A percentile compares a stretch with the other conserved stretches of the same genome.
These are phyloP conservation scores for Sorex fumeus DNA, from an alignment of 2,113 vertebrate species.

Conservation along the genomic window DNA sequence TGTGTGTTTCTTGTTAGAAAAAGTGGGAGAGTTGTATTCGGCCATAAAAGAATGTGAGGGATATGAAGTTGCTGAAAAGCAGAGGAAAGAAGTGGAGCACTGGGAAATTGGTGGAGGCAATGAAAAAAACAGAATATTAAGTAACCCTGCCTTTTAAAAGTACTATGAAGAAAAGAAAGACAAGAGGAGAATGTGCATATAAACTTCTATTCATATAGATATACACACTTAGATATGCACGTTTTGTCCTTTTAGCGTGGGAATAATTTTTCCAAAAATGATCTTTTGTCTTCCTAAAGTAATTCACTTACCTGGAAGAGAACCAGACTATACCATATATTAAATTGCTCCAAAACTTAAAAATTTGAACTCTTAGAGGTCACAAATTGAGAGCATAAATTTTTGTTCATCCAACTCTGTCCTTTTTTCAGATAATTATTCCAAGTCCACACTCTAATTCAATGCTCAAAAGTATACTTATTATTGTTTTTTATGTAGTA, in stretches of 20 bases:
- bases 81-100: constrained; percentile 73
- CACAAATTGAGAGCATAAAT: background rate
- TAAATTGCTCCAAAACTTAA: background rate
- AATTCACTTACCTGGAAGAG: background rate
- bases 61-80: constrained; percentile 82
- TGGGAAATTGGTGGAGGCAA: constrained; percentile 72
- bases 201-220: background rate
- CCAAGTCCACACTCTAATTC: background rate
- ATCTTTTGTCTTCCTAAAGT: constrained; percentile 22
- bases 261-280: background rate
- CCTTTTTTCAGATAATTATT: background rate
- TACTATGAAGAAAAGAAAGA: background rate
- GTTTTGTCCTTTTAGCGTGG: background rate
- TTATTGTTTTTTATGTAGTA: constrained; percentile 28
- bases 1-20: constrained; percentile 87
- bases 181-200: background rate
- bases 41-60: constrained; percentile 83
- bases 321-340: background rate
- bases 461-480: background rate
- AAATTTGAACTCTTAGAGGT: background rate
- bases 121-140: constrained; percentile 70
- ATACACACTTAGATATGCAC: background rate
- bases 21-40: constrained; percentile 78
- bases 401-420: background rate
- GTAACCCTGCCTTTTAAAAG: background rate